Conservation (phyloP, 2,888 invertebrate genomes). For the Ethmia dodecea region DNA sequence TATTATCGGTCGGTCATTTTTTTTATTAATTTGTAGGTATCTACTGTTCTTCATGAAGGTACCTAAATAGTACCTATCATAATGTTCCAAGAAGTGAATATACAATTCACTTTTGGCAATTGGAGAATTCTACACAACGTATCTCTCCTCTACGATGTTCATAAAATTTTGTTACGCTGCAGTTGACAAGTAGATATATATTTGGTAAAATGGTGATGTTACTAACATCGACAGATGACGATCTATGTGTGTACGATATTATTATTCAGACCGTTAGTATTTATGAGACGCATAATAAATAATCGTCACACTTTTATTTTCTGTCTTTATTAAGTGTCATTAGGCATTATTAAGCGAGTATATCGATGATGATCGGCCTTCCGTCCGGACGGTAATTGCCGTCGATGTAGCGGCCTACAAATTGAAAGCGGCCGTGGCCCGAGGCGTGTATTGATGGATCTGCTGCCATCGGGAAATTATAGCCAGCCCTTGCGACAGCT, state of each 20-base stretch:
- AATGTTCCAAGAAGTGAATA: too few relatives aligned
- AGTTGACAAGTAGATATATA: too few relatives aligned
- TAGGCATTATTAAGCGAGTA: constrained; percentile 73
- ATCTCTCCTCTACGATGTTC: too few relatives aligned
- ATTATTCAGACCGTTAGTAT: constrained; percentile 17
- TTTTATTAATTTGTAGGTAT: too few relatives aligned
- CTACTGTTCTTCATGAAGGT: too few relatives aligned
- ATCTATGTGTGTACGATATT: not conserved
- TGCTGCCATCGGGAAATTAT: constrained; percentile 74
- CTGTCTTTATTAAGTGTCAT: constrained; percentile 74
- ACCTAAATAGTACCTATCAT: too few relatives aligned
- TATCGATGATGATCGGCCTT: constrained; percentile 73
- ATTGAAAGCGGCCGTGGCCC: constrained; percentile 74
- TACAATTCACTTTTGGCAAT: too few relatives aligned
- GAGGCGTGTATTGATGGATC: constrained; percentile 73
- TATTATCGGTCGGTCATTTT: too few relatives aligned
- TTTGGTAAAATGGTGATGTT: too few relatives aligned
- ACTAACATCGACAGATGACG: not conserved
- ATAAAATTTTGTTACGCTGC: too few relatives aligned
- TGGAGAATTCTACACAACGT: too few relatives aligned
- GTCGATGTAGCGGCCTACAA: constrained; percentile 72
- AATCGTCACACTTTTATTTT: constrained; percentile 71
- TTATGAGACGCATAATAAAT: constrained; percentile 53
- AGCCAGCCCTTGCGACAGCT: constrained; percentile 73
- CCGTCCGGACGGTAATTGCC: constrained; percentile 71